Evolutionary conservation across 2,888 invertebrate species (phyloP), one percentile per base, ranked within the genome.

Genomic region (Entomobrya proxima): DNA sequence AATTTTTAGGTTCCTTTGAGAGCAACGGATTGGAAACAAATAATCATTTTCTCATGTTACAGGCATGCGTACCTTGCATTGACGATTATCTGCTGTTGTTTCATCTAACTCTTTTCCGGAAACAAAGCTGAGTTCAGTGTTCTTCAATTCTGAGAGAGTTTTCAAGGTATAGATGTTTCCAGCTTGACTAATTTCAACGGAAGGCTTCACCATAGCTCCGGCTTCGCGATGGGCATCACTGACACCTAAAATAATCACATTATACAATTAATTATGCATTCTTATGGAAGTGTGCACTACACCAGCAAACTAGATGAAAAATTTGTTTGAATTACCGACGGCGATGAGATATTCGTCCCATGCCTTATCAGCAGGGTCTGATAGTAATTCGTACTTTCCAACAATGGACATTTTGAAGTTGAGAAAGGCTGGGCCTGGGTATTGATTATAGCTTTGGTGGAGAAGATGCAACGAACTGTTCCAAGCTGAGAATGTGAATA

Each of bases 201-300:
- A 72, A 11, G 85, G 85, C 35, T 37, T 58, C 11, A 85, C 85
- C 75, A 85, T 74, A 35, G 37, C 47, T 9, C 85, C 85, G 30
- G 85, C 85, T 52, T 85, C 85, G 35, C 85, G 52, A 50, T 85
- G 85, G 37, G 85, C 85, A 32, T 85, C 85, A 24, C 79, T 80
- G 32, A 85, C 85, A 32, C 64, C 74, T 75, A 35, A 13, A 27
- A 47, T n/a, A 18, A 37, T 37, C 5, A 61, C 32, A 55, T 37
- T 37, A n/a, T n/a, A n/a, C n/a, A n/a, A n/a, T n/a, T n/a, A n/a
- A n/a, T n/a, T n/a, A n/a, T n/a, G n/a, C n/a, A n/a, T n/a, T n/a
- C n/a, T n/a, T n/a, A n/a, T n/a, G n/a, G n/a, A n/a, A n/a, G n/a
- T n/a, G n/a, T n/a, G n/a, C n/a, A n/a, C n/a, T n/a, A n/a, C n/a